Evolutionary conservation across 1,140 invertebrate species (phyloP).

Genomic region (Neotoxoptera formosana): DNA sequence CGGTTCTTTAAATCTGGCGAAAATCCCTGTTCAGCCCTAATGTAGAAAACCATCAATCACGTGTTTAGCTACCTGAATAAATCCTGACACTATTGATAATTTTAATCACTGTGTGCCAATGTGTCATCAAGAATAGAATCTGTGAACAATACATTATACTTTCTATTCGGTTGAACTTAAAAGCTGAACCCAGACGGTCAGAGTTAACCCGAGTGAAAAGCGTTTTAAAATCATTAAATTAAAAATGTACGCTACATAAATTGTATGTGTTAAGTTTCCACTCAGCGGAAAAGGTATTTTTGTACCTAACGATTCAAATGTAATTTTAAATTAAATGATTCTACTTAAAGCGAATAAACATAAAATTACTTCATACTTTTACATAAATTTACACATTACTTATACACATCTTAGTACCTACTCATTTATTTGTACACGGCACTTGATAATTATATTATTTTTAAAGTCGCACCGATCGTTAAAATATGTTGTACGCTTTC

Average conservation of each 20-base stretch:
- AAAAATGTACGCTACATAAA: background rate
- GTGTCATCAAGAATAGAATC: background rate
- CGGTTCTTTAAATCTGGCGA: background rate
- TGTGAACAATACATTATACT: background rate
- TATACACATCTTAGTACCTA: background rate
- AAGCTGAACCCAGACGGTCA: background rate
- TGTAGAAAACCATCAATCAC: conserved; percentile 12
- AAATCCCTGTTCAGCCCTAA: background rate
- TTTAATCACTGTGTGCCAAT: background rate
- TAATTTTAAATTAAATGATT: background rate
- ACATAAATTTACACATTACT: background rate
- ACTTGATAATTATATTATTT: background rate
- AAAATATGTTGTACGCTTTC: background rate
- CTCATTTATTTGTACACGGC: background rate
- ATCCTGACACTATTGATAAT: background rate
- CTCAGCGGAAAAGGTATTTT: conserved; percentile 13
- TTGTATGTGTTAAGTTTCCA: background rate
- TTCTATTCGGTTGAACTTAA: background rate
- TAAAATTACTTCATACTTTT: background rate
- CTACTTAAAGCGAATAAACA: background rate
- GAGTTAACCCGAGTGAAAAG: background rate
- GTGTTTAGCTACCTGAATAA: background rate
- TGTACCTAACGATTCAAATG: background rate
- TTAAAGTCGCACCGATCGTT: background rate
- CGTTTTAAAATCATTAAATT: background rate